Conservation (phyloP, 1,140 invertebrate genomes). For the Listronotus bonariensis region DNA sequence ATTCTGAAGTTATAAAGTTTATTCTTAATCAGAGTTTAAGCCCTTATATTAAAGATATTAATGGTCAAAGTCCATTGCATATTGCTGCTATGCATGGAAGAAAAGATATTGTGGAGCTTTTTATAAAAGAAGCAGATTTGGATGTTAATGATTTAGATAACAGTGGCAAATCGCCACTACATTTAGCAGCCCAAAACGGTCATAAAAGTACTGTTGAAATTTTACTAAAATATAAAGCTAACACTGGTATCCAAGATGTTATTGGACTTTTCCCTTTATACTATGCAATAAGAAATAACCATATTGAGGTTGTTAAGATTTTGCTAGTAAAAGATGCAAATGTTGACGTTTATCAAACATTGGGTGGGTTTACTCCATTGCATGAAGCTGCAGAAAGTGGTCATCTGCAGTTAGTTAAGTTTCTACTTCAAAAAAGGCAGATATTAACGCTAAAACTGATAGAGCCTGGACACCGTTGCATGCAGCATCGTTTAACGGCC, state of each 20-base stretch:
- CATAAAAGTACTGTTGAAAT: slow-evolving; percentile 68
- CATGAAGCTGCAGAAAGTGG: slow-evolving; percentile 74
- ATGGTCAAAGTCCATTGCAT: slow-evolving; percentile 6
- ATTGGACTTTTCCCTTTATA: slow-evolving; percentile 37
- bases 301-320: slow-evolving; percentile 32
- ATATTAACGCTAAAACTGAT: not conserved
- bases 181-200: slow-evolving; percentile 72
- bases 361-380: slow-evolving; percentile 12
- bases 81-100: slow-evolving; percentile 9
- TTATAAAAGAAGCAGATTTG: not conserved
- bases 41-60: not conserved
- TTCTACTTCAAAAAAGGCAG: slow-evolving; percentile 37
- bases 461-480: not conserved
- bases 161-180: slow-evolving; percentile 75
- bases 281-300: slow-evolving; percentile 34
- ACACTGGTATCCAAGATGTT: slow-evolving; percentile 12
- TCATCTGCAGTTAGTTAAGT: slow-evolving; percentile 60
- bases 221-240: slow-evolving; percentile 60
- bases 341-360: slow-evolving; percentile 61
- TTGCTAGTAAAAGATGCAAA: slow-evolving; percentile 34
- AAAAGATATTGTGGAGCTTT: not conserved
- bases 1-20: slow-evolving; percentile 1
- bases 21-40: not conserved
- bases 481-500: slow-evolving; percentile 58
- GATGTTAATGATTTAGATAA: slow-evolving; percentile 72